Conservation (phyloP, 2,888 invertebrate species). For the Drosophila lutescens region DNA sequence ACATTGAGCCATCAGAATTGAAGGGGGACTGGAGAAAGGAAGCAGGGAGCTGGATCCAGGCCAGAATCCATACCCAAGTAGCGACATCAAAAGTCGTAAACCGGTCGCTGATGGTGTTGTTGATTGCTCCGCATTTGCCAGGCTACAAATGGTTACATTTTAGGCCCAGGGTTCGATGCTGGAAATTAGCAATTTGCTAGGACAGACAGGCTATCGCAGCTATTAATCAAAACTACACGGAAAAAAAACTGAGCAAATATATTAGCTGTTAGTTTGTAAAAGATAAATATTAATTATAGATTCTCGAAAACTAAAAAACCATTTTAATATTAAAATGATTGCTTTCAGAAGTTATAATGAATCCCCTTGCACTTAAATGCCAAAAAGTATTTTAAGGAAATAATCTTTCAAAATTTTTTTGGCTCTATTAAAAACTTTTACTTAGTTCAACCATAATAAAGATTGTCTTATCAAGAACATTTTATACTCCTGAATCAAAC, state of each 20-base stretch:
- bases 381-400: background rate
- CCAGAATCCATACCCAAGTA: slow-evolving; percentile 16
- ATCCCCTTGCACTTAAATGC: background rate
- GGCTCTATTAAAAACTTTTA: background rate
- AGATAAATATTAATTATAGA: no score
- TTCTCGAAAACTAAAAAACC: no score
- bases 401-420: background rate
- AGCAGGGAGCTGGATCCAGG: slow-evolving; percentile 21
- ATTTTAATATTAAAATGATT: no score
- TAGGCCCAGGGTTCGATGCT: slow-evolving; percentile 30
- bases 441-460: no score
- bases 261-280: no score
- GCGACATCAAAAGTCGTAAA: slow-evolving; percentile 74
- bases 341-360: no score
- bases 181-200: slow-evolving; percentile 44
- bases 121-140: slow-evolving; percentile 71
- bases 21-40: slow-evolving; percentile 3
- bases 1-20: slow-evolving; percentile 57
- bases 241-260: no score
- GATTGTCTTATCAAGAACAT: no score
- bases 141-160: slow-evolving; percentile 74
- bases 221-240: slow-evolving; percentile 46
- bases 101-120: slow-evolving; percentile 75
- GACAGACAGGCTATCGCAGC: slow-evolving; percentile 11
- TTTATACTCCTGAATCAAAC: no score